Evolutionary conservation across 2,797 vertebrate species (phyloP), one percentile per base, ranked within the genome.

Genomic region (Microhierax caerulescens): DNA sequence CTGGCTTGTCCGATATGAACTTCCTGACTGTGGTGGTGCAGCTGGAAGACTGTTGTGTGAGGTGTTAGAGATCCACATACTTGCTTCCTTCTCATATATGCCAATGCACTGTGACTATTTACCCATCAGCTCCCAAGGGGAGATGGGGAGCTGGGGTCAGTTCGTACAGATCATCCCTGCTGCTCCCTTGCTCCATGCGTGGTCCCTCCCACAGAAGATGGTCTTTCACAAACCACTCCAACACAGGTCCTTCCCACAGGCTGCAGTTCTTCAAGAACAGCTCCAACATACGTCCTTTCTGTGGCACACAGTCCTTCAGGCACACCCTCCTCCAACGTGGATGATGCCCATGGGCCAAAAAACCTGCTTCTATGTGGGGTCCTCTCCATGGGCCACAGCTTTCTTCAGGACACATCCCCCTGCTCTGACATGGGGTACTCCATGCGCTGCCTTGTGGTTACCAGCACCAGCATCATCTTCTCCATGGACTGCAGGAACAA

Each of bases 41-140:
- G 24, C 48, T 68, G 50, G 34, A 64, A 59, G 22, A 21, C 17
- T 23, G 9, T n/a, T 47, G 5, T 61, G 57, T 2, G 3, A 54
- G 21, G 6, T 11, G 12, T 24, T 18, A 23, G 11, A 23, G 41
- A 70, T 14, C 32, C 0, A 0, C 34, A 11, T 19, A 5, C 4
- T 13, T 41, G 13, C 27, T 56, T 83, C 32, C 32, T 61, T 34
- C 43, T 57, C 4, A 2, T 20, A 9, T 16, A 19, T 24, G 32
- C 10, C 43, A 21, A 13, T 60, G 23, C 13, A 11, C 8, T 39
- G 24, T 68, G 37, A 63, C 12, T 6, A 32, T 32, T 70, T 28
- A 34, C 10, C n/a, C 73, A 27, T 0, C 1, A 64, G 11, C 22
- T 68, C 28, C 54, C n/a, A 48, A 28, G 14, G 10, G 30, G 19